Evolutionary conservation across 2,797 vertebrate species (phyloP).

Genomic region (Characodon lateralis): DNA sequence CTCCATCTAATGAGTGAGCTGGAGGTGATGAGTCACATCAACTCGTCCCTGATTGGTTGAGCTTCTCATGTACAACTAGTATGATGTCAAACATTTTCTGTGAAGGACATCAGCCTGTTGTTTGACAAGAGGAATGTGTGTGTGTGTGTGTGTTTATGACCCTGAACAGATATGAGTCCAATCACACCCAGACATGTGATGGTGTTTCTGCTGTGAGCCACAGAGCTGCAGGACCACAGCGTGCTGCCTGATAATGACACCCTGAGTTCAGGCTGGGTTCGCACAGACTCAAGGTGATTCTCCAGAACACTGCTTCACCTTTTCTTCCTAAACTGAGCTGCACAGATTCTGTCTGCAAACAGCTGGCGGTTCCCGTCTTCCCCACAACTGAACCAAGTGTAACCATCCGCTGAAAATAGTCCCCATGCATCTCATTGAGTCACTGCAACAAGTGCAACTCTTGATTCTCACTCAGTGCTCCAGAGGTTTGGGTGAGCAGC

Average conservation of each 20-base stretch:
- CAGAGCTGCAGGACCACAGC: background rate
- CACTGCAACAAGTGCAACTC: background rate
- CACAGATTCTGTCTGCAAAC: background rate
- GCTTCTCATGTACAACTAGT: background rate
- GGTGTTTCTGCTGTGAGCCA: background rate
- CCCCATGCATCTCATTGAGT: background rate
- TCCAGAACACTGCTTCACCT: background rate
- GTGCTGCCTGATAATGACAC: background rate
- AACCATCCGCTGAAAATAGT: background rate
- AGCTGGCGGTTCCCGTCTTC: background rate
- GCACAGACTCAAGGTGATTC: background rate
- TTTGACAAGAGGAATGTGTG: background rate
- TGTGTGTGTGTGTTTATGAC: background rate
- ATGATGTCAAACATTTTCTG: background rate
- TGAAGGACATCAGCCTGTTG: background rate
- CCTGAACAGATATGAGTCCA: background rate
- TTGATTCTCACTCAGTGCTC: no score
- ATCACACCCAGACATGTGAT: background rate
- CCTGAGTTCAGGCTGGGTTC: background rate
- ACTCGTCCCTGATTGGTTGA: conserved; percentile 12
- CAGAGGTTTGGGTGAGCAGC: no score
- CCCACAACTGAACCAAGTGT: background rate
- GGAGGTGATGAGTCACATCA: background rate
- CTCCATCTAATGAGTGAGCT: background rate
- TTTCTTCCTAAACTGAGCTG: background rate